Evolutionary conservation across 2,888 invertebrate species (phyloP).

Genomic region (Sinopyrophorus schimmeli): DNA sequence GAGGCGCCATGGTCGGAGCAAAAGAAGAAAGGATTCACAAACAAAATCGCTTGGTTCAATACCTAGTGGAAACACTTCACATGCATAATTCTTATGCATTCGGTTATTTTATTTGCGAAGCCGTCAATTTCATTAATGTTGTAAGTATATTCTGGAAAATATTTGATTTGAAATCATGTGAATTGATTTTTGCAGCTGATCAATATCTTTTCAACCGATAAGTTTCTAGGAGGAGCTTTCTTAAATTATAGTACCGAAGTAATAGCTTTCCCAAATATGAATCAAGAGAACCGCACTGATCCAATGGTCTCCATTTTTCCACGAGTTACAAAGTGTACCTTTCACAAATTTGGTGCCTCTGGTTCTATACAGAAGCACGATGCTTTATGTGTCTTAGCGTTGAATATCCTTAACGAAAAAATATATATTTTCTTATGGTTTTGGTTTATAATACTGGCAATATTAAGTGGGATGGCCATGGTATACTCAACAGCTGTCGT

Average conservation of each 20-base stretch:
- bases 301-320: conserved; percentile 84
- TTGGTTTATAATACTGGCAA: conserved; percentile 83
- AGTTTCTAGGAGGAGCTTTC: conserved; percentile 85
- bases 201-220: conserved; percentile 86
- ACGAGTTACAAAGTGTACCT: conserved; percentile 85
- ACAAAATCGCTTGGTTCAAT: conserved; percentile 79
- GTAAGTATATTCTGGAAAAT: conserved; percentile 57
- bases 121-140: conserved; percentile 81
- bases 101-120: conserved; percentile 85
- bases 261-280: conserved; percentile 79
- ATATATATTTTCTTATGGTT: conserved; percentile 92
- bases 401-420: conserved; percentile 91
- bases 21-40: conserved; percentile 73
- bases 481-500: conserved; percentile 80
- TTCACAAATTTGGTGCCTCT: conserved; percentile 89
- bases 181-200: conserved; percentile 61
- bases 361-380: conserved; percentile 85
- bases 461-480: conserved; percentile 76
- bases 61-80: conserved; percentile 77
- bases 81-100: conserved; percentile 85
- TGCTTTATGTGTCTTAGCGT: conserved; percentile 83
- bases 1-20: conserved; percentile 71
- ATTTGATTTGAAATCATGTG: background rate
- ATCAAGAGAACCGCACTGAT: conserved; percentile 81
- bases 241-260: conserved; percentile 85